Base-by-base conservation (phyloP, 2,113 vertebrate species). In the Cettia cetti region DNA sequence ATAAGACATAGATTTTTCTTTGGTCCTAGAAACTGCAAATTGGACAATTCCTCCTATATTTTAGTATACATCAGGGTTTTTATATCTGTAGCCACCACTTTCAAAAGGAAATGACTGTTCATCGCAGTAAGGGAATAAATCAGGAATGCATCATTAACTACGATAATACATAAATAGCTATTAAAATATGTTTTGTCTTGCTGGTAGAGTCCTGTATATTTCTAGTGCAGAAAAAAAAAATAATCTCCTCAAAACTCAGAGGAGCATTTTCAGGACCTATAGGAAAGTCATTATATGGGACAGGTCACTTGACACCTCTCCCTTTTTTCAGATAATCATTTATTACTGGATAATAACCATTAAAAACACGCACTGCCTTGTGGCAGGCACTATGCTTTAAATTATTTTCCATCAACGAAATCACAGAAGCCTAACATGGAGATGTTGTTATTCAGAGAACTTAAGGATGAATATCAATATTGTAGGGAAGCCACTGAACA, bases 341-440 rank as follows among this genome's bases (percentile, higher is more conserved):
- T 61, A 26, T 89, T 90, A 82, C n/a, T 77, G 75, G 37, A 87
- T 74, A 78, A 79, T 8, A 5, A 42, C 27, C 44, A 75, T 89
- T 94, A 94, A 88, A 90, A 87, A 16, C 2, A 2, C 14, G 26
- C 22, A 53, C 33, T 56, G 15, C 44, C 7, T 76, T 40, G 3
- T 74, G 84, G 49, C 40, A 78, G 54, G 33, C 23, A 52, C 8
- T 88, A 35, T 82, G 82, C 80, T 82, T 92, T 61, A 92, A 94
- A 89, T 91, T 83, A 44, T 49, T 94, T 97, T 95, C 50, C 39
- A 71, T 90, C 77, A 79, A 9, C 53, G 69, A 95, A 92, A 82
- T 91, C 66, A 91, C 77, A 90, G 74, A 96, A 90, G 35, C 64
- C 57, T 69, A 61, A 76, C 5, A 61, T 15, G 21, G 37, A 63